phyloP scores from a whole-genome alignment of 2,888 invertebrate species.

The Latrodectus elegans region DNA sequence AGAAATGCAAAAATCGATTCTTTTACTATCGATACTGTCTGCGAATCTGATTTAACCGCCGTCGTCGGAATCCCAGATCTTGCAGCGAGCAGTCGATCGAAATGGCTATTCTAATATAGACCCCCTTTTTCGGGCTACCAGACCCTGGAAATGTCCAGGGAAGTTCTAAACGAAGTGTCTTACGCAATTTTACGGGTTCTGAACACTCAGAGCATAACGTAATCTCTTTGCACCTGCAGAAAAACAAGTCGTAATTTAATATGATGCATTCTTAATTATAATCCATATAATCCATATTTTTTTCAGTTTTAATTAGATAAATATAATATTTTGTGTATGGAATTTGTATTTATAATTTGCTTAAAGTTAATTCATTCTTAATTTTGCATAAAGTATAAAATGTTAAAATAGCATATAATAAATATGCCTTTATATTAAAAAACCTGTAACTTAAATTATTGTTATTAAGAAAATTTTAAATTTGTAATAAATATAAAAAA shows the following conservation, averaged over 20 bases:
- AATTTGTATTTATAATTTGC: too few species aligned
- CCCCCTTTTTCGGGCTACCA: background rate
- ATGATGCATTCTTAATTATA: background rate
- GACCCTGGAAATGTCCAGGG: constrained; percentile 29
- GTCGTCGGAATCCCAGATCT: constrained; percentile 2
- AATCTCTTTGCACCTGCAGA: background rate
- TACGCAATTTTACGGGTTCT: background rate
- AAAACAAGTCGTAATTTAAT: background rate
- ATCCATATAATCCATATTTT: background rate
- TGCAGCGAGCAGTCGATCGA: constrained; percentile 35
- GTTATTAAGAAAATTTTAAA: too few species aligned
- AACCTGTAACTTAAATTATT: too few species aligned
- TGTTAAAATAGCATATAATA: too few species aligned
- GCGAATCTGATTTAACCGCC: constrained; percentile 20
- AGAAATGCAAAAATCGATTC: constrained; percentile 36
- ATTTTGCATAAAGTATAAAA: too few species aligned
- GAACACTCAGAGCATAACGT: background rate
- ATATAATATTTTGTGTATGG: background rate
- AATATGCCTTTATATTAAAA: too few species aligned
- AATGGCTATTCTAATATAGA: constrained; percentile 8
- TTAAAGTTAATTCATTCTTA: too few species aligned
- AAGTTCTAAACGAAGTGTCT: background rate
- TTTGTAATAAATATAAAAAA: too few species aligned
- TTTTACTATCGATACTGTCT: constrained; percentile 21
- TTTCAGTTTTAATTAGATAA: background rate